Percentiles rank a stretch among this genome's conserved stretches.
Evolutionary conservation across 2,888 invertebrate species (phyloP).

Genomic region (Melitaea athalia): DNA sequence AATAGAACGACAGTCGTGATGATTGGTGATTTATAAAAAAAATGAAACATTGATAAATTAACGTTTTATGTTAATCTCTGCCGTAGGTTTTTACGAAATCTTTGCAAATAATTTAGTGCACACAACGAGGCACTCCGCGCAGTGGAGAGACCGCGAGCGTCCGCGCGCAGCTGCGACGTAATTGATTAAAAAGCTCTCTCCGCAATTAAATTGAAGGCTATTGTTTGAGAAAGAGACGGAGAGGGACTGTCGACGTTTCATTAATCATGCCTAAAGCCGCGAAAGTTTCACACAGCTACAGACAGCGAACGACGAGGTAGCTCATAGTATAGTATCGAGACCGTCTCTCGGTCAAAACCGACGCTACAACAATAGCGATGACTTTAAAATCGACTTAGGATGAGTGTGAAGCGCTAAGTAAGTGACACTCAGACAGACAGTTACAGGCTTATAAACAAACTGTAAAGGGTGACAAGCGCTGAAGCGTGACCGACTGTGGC

Average conservation of each 20-base stretch:
- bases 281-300: background rate
- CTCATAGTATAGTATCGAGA: background rate
- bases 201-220: conserved; percentile 7
- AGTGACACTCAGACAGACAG: background rate
- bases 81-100: too few relatives aligned
- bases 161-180: conserved; percentile 12
- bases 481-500: background rate
- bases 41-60: too few relatives aligned
- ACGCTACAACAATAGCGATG: background rate
- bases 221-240: conserved; percentile 2
- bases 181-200: conserved; percentile 13
- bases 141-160: background rate
- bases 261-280: conserved; percentile 6
- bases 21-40: too few relatives aligned
- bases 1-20: background rate
- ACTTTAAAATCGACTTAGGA: background rate
- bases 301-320: too few relatives aligned
- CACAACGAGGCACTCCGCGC: too few relatives aligned
- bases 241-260: conserved; percentile 11
- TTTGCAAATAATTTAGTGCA: too few relatives aligned
- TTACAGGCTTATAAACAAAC: background rate
- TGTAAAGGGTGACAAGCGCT: conserved; percentile 6
- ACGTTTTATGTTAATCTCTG: too few relatives aligned
- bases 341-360: background rate
- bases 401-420: background rate